phyloP scores from a whole-genome alignment of 2,888 invertebrate genomes.

The Agriopis aurantiaria region DNA sequence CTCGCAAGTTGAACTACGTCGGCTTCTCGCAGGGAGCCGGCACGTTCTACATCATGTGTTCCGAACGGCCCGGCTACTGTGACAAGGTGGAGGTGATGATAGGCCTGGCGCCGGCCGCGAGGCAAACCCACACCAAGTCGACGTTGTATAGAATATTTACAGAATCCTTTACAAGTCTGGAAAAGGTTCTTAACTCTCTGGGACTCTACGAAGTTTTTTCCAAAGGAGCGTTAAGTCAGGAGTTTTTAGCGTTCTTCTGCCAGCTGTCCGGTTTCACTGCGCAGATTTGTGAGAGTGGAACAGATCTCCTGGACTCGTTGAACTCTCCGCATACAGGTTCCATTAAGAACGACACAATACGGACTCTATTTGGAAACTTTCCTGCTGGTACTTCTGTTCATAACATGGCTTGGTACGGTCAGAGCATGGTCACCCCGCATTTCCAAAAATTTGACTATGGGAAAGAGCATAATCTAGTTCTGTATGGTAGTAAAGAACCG shows the following conservation, averaged over 20 bases:
- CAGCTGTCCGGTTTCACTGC: constrained; percentile 55
- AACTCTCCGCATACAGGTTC: constrained; percentile 62
- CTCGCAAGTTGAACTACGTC: constrained; percentile 74
- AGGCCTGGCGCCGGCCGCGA: constrained; percentile 88
- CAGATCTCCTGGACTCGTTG: constrained; percentile 56
- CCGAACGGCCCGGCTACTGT: constrained; percentile 88
- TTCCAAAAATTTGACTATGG: constrained; percentile 75
- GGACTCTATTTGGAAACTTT: constrained; percentile 62
- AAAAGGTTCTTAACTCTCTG: constrained; percentile 46
- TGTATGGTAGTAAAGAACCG: constrained; percentile 62
- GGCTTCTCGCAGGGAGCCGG: constrained; percentile 93
- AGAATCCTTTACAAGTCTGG: constrained; percentile 45
- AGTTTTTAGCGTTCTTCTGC: constrained; percentile 65
- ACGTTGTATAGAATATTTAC: constrained; percentile 49
- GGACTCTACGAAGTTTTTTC: constrained; percentile 64
- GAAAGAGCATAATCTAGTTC: constrained; percentile 54
- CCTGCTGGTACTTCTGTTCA: constrained; percentile 68
- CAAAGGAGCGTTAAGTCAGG: constrained; percentile 61
- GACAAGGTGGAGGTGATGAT: constrained; percentile 87
- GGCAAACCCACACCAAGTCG: constrained; percentile 76
- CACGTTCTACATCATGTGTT: constrained; percentile 88
- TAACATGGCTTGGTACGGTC: constrained; percentile 70
- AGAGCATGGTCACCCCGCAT: constrained; percentile 54
- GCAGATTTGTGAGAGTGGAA: constrained; percentile 52
- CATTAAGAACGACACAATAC: constrained; percentile 59